Percentiles rank a stretch among this genome's conserved stretches.
Evolutionary conservation across 2,113 vertebrate species (phyloP).

Genomic region (Atherinomorus stipes): DNA sequence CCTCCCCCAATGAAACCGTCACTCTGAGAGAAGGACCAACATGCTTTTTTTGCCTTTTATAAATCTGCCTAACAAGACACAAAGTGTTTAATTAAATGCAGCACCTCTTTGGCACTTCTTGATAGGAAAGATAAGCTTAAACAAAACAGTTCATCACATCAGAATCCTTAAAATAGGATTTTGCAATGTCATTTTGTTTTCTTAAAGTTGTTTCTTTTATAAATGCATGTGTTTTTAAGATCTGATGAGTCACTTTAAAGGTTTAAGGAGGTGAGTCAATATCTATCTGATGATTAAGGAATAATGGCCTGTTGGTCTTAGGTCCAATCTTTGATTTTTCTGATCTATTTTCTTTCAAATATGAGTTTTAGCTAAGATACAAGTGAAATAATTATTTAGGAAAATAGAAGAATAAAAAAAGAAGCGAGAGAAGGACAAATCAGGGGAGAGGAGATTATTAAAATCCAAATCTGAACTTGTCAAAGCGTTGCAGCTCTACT

Average conservation of each 20-base stretch:
- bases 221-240: background rate
- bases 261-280: background rate
- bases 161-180: background rate
- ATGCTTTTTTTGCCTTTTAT: slow-evolving; percentile 2
- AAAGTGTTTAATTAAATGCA: background rate
- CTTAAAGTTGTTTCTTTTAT: background rate
- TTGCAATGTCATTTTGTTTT: background rate
- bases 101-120: slow-evolving; percentile 7
- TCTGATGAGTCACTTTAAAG: slow-evolving; percentile 21
- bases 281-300: background rate
- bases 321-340: fast-evolving
- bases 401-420: background rate
- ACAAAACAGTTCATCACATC: background rate
- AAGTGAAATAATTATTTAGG: background rate
- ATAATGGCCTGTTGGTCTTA: background rate
- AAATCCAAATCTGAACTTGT: slow-evolving; percentile 35
- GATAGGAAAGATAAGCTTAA: slow-evolving; percentile 7
- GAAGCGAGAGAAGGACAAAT: background rate
- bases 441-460: background rate
- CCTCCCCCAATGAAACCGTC: background rate
- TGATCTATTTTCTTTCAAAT: background rate
- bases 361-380: background rate
- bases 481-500: slow-evolving; percentile 28
- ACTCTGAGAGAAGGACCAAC: background rate
- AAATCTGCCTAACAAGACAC: slow-evolving; percentile 20